Evolutionary conservation across 2,113 vertebrate species (phyloP), one percentile per base, ranked within the genome.

Genomic region (Platysternon megacephalum): DNA sequence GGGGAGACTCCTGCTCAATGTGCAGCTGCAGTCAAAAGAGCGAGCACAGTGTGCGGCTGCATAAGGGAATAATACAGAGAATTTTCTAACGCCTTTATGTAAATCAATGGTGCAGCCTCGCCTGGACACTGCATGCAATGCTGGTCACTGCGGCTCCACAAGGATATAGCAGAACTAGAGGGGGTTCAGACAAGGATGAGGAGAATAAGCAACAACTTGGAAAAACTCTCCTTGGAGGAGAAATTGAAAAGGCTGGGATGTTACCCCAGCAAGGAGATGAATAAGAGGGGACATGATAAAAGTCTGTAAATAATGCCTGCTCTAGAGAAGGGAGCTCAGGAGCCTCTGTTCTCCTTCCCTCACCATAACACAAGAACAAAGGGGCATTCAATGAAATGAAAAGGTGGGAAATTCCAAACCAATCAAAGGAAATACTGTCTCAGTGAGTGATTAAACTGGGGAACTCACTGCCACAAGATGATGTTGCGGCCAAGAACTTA

Each of bases 261-360:
- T 42, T 74, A 42, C 21, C 22, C 39, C n/a, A 12, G 72, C 39
- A 12, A 74, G 19, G n/a, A 26, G 42, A 13, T 3, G n/a, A 42
- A 5, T 42, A 3, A 11, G 68, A 72, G 9, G 39, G 39, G 8
- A 5, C 42, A 0, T 14, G 22, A 26, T 4, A 44, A 42, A 42
- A 13, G n/a, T 44, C 21, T 44, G 42, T 76, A 11, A 61, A 68
- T 17, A n/a, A n/a, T 17, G 32, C 3, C 32, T 65, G 61, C 5
- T 44, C n/a, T 26, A 26, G 11, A 44, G 22, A 42, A 4, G 72
- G 9, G 72, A 12, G 39, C 19, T 2, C 11, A n/a, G 22, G 11
- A 26, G 39, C 22, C 42, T 74, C 39, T 24, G 11, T 76, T 28
- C 22, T 42, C 22, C 11, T 12, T 22, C 4, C 21, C 39, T 24